Evolutionary conservation across 2,888 invertebrate species (phyloP).

Genomic region (Oxyteleia sp.): DNA sequence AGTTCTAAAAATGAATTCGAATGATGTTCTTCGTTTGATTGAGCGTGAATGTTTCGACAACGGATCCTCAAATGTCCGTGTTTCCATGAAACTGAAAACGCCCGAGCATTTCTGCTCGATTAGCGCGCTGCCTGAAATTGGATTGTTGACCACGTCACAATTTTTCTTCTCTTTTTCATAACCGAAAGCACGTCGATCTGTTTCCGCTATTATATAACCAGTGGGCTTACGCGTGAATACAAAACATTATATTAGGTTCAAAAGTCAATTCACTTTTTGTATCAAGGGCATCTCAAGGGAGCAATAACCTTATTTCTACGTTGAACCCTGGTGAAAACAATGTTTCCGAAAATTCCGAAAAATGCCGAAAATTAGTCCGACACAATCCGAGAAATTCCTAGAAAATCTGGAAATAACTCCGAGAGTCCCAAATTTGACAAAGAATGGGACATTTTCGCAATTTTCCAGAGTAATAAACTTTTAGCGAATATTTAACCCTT

Average conservation of each 20-base stretch:
- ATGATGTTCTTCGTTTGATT: slow-evolving; percentile 30
- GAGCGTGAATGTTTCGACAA: slow-evolving; percentile 42
- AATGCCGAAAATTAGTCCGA: too few species aligned
- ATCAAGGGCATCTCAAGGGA: too few species aligned
- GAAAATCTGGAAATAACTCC: too few species aligned
- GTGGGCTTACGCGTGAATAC: slow-evolving; percentile 7
- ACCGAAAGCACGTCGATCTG: slow-evolving; percentile 7
- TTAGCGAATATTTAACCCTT: too few species aligned
- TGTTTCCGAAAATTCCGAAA: too few species aligned
- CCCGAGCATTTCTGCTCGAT: slow-evolving; percentile 33
- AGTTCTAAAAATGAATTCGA: slow-evolving; percentile 45
- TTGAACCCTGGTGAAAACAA: too few species aligned
- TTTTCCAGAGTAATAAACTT: too few species aligned
- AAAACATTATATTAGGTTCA: slow-evolving; percentile 1
- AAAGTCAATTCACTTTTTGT: background rate
- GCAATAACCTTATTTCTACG: too few species aligned
- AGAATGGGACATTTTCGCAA: too few species aligned
- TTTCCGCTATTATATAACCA: slow-evolving; percentile 33
- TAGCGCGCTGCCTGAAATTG: slow-evolving; percentile 43
- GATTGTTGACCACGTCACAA: slow-evolving; percentile 49
- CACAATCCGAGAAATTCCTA: too few species aligned
- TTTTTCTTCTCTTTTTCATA: slow-evolving; percentile 46
- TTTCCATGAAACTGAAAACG: slow-evolving; percentile 39
- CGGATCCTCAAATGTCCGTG: slow-evolving; percentile 25
- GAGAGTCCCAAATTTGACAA: too few species aligned